These are phyloP conservation scores for Nephrotoma appendiculata DNA, from an alignment of 2,888 invertebrate species.

Conservation along the genomic window DNA sequence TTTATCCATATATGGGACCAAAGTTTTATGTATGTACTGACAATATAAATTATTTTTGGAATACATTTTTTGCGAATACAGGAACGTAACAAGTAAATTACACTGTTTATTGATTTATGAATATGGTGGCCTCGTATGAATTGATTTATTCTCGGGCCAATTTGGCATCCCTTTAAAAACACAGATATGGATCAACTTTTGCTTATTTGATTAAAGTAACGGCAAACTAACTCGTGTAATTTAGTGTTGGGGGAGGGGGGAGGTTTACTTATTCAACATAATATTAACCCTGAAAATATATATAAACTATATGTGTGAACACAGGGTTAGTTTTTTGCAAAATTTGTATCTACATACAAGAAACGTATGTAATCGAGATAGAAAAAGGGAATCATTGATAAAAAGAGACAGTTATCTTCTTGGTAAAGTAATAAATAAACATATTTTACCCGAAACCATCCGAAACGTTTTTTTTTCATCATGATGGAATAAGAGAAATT, in stretches of 20 bases:
- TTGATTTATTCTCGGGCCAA: background rate
- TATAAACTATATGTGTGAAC: background rate
- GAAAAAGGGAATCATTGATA: background rate
- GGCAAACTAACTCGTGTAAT: background rate
- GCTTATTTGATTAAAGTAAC: background rate
- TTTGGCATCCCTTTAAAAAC: background rate
- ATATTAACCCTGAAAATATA: background rate
- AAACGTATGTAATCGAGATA: background rate
- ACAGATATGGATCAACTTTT: background rate
- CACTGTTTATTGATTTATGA: background rate
- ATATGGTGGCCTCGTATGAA: background rate
- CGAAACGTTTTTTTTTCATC: background rate
- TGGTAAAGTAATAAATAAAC: background rate
- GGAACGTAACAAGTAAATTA: background rate
- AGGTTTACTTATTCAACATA: background rate
- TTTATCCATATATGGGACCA: background rate
- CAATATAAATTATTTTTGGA: background rate
- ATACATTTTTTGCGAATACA: background rate
- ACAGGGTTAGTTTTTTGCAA: background rate
- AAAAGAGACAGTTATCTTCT: background rate
- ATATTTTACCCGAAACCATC: background rate
- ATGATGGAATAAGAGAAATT: background rate
- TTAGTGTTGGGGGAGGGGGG: background rate
- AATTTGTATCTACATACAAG: background rate
- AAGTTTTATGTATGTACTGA: background rate